Percentiles rank a stretch among this genome's conserved stretches.
Conservation (phyloP, 1,140 invertebrate species). For the Plectrocnemia conspersa region DNA sequence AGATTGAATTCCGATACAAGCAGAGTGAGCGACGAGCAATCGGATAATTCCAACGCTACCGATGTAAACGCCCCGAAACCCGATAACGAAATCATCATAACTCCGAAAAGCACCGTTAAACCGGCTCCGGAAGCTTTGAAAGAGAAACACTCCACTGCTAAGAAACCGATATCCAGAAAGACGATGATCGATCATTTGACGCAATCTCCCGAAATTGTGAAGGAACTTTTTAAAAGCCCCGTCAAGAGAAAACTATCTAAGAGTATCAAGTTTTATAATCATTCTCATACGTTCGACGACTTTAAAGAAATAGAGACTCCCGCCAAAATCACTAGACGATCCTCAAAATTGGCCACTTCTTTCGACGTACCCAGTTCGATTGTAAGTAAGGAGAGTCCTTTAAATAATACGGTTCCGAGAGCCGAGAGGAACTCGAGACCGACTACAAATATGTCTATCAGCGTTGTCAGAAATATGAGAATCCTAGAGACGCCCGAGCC, state of each 20-base stretch:
- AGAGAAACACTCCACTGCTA: conserved; percentile 50
- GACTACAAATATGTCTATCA: no score
- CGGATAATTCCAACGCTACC: conserved; percentile 27
- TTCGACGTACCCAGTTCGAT: conserved; percentile 39
- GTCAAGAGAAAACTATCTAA: conserved; percentile 48
- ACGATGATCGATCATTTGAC: conserved; percentile 46
- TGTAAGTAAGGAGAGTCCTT: conserved; percentile 12
- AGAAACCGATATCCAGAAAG: conserved; percentile 45
- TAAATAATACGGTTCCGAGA: background rate
- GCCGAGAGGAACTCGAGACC: no score
- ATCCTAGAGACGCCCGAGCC: background rate
- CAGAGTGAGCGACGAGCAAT: conserved; percentile 15
- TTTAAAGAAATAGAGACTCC: no score
- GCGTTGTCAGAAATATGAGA: background rate
- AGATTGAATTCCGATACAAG: background rate
- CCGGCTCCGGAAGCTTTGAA: conserved; percentile 44
- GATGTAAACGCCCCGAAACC: conserved; percentile 25
- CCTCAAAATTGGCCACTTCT: conserved; percentile 23
- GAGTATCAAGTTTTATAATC: conserved; percentile 41
- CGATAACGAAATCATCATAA: conserved; percentile 38
- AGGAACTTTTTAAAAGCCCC: conserved; percentile 47
- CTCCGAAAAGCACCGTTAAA: conserved; percentile 44
- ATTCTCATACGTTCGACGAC: conserved; percentile 19
- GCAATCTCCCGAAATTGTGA: conserved; percentile 43
- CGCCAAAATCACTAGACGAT: conserved; percentile 33